Evolutionary conservation across 1,140 invertebrate genomes (phyloP), one percentile per base, ranked within the genome.

Genomic region (Drosophila navojoa): DNA sequence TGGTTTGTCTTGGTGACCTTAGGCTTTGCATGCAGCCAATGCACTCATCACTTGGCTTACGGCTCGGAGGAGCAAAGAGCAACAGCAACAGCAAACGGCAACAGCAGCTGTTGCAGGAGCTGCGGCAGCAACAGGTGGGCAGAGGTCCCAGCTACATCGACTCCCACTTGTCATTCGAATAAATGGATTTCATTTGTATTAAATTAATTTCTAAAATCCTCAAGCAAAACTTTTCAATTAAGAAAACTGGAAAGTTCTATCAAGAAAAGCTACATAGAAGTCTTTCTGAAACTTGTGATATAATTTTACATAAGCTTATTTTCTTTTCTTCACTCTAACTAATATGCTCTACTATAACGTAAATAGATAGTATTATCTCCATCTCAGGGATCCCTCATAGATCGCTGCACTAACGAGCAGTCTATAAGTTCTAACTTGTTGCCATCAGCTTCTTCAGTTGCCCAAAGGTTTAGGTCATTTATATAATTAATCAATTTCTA

Each of bases 1-100:
- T 60, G 70, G 49, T 19, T 69, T 74, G 71, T 70, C 58, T 66
- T 62, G 38, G 53, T 47, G 70, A 68, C 63, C 68, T 71, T 64
- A 66, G 47, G 16, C 54, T 66, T 57, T 50, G 19, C 25, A 5
- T 57, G 59, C 67, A 62, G 67, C 58, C 58, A 44, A 55, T 64
- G 61, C 69, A 71, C 61, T 71, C 55, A 53, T 52, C 60, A 71
- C 55, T 44, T 58, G 32, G 5, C 10, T 63, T 32, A 10, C 35
- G 1, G 35, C 35, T 49, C 40, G 42, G 15, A 54, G 52, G 52
- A 16, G 53, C 13, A 25, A 49, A 38, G 32, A 57, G 15, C 35
- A 42, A 25, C 32, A 10, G 53, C 11, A 22, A 35, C 22, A 50
- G 15, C 35, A 42, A 50, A 25, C 38, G 22, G 9, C 35, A 50